Evolutionary conservation across 92 coral and sea anemone species (phyloP).

Genomic region (Pocillopora meandrina): DNA sequence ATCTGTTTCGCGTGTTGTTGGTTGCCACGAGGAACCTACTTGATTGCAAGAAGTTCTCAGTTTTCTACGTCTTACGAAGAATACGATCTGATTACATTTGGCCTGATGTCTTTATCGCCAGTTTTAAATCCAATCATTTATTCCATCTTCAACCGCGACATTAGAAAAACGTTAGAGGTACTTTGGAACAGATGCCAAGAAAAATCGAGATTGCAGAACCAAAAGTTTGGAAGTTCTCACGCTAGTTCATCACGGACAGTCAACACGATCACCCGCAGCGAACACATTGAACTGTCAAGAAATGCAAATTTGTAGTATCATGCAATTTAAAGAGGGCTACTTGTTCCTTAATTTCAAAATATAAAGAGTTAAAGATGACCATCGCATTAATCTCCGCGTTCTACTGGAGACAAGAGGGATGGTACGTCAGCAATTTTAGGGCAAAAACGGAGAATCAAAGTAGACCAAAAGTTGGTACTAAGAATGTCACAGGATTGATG

Average conservation of each 20-base stretch:
- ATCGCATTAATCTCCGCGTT: too few relatives aligned
- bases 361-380: background rate
- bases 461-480: too few relatives aligned
- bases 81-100: conserved; percentile 48
- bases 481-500: too few relatives aligned
- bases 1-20: conserved; percentile 49
- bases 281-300: background rate
- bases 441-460: too few relatives aligned
- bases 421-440: background rate
- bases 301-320: background rate
- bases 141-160: conserved; percentile 47
- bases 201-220: background rate
- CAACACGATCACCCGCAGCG: background rate
- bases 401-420: background rate
- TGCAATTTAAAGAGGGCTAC: background rate
- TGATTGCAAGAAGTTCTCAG: conserved; percentile 27
- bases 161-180: conserved; percentile 24
- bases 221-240: background rate
- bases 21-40: conserved; percentile 40
- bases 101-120: conserved; percentile 46
- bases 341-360: background rate
- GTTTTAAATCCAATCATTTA: conserved; percentile 48
- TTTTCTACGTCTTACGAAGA: background rate
- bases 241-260: conserved; percentile 5
- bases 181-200: background rate